These are phyloP conservation scores for Scaptomyza parva DNA, from an alignment of 2,888 invertebrate species.

Conservation along the genomic window DNA sequence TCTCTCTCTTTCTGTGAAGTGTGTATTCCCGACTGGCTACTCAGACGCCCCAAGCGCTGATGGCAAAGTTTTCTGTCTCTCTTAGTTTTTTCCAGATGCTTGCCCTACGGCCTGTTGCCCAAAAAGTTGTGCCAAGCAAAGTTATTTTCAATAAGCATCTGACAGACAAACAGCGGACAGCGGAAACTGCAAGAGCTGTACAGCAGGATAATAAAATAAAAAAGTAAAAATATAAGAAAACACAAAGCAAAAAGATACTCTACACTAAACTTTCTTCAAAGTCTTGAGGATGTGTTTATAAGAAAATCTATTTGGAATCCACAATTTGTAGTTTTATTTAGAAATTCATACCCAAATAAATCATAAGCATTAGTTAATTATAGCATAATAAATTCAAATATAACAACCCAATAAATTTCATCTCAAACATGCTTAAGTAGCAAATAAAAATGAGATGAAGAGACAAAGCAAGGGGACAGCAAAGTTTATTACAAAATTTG, in stretches of 20 bases:
- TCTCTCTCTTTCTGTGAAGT: background rate
- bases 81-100: constrained; percentile 15
- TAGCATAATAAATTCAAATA: background rate
- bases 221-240: no score
- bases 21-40: constrained; percentile 40
- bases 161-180: constrained; percentile 35
- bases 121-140: constrained; percentile 61
- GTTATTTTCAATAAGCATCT: constrained; percentile 72
- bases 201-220: constrained; percentile 6
- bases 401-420: background rate
- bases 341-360: background rate
- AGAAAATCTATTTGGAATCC: no score
- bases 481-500: background rate
- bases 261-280: background rate
- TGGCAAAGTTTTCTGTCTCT: constrained; percentile 18
- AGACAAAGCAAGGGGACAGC: background rate
- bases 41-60: constrained; percentile 24
- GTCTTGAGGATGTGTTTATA: background rate
- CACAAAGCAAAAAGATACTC: background rate
- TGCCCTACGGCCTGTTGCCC: constrained; percentile 42
- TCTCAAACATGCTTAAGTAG: background rate
- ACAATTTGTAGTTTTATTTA: no score
- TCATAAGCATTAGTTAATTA: background rate
- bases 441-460: constrained; percentile 9
- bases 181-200: constrained; percentile 39